Percentiles rank a stretch among this genome's conserved stretches.
Conservation (phyloP, 2,888 invertebrate genomes). For the Rhyacophila evoluta region DNA sequence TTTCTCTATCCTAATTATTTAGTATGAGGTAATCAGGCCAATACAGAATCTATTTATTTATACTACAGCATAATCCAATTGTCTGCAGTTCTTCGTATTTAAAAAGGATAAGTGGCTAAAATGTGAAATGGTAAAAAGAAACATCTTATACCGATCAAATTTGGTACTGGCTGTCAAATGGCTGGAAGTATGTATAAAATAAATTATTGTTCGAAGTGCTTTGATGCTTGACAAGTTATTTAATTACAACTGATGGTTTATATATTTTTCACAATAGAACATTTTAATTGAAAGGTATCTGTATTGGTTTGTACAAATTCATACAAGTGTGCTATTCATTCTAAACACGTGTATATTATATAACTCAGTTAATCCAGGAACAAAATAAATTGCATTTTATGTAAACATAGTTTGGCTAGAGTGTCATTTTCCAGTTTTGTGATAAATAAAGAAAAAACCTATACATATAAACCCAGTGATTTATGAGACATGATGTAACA, state of each 20-base stretch:
- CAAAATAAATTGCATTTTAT: not conserved
- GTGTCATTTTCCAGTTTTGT: not conserved
- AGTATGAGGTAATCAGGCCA: not conserved
- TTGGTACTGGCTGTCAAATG: no score
- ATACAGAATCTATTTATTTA: not conserved
- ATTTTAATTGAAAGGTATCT: not conserved
- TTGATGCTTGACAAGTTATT: no score
- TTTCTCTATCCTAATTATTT: not conserved
- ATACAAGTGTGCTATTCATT: not conserved
- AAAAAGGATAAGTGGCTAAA: no score
- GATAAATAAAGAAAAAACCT: not conserved
- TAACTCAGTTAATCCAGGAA: not conserved
- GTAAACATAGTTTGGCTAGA: not conserved
- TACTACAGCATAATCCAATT: not conserved
- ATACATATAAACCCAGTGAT: not conserved
- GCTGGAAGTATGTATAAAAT: no score
- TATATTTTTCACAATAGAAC: no score
- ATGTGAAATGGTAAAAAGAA: no score
- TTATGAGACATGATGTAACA: not conserved
- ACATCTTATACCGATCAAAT: no score
- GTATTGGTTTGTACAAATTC: not conserved
- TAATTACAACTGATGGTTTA: no score
- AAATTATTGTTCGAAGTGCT: no score
- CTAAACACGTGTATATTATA: not conserved
- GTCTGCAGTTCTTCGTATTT: no score